Evolutionary conservation across 1,140 invertebrate genomes (phyloP), one percentile per base, ranked within the genome.

Genomic region (Drosophila neocordata): DNA sequence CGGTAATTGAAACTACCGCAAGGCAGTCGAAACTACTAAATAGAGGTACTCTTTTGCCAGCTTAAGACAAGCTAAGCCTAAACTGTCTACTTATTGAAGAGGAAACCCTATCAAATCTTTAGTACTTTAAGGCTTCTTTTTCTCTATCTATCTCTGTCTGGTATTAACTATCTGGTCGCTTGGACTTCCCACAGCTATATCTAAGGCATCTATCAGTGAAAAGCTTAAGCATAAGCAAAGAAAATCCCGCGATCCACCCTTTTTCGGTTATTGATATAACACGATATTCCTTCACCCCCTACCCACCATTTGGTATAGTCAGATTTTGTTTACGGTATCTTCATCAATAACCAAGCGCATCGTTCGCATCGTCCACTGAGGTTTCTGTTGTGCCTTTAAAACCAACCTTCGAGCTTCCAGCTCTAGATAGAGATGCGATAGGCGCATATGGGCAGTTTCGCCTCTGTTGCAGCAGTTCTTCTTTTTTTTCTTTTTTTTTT

Each of bases 191-290:
- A 52, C 34, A 37, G 27, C 34, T 52, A 9, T 15, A 20, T 55
- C 15, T 67, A 27, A 20, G 34, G 38, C 57, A 69, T 35, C 63
- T 67, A 62, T 59, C 52, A 55, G 53, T 27, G 13, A 34, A 56
- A 56, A 34, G 44, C 22, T 48, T 18, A 48, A 48, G 37, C n/a
- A 38, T 38, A 38, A 38, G 37, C 37, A 38, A 48, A 48, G 41
- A 20, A 48, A 48, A 48, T 48, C 41, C 41, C 24, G 60, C 70
- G 89, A 81, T 90, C 84, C 89, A 89, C 89, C 89, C 89, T 83
- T 90, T 90, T 89, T 85, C 72, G 84, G 81, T 90, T 89, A 89
- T 90, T 90, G 89, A 90, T 89, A 90, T 89, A 89, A 87, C 84
- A 79, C 77, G 79, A 90, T 90, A 90, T 87, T 79, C 27, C 5